Evolutionary conservation across 2,888 invertebrate species (phyloP).

Genomic region (Lepidocyrtoides sp.): DNA sequence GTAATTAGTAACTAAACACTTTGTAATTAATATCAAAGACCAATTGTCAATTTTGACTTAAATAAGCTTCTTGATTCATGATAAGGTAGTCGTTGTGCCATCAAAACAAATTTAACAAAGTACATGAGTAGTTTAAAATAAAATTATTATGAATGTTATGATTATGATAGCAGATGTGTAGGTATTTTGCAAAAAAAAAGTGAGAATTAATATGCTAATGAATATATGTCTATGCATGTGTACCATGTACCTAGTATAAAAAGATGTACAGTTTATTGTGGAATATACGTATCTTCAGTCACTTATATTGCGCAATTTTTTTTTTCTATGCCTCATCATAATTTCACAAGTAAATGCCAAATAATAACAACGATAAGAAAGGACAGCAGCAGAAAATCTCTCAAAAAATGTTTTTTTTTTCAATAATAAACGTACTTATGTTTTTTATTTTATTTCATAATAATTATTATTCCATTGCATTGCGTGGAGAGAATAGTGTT

Average conservation of each 20-base stretch:
- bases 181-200: slow-evolving; percentile 62
- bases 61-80: slow-evolving; percentile 64
- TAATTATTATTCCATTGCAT: slow-evolving; percentile 65
- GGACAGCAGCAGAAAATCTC: slow-evolving; percentile 14
- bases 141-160: neutral
- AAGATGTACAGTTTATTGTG: neutral
- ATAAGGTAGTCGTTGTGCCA: slow-evolving; percentile 16
- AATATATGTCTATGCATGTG: slow-evolving; percentile 31
- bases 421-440: slow-evolving; percentile 62
- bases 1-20: slow-evolving; percentile 73
- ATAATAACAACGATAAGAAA: slow-evolving; percentile 52
- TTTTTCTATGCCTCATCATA: slow-evolving; percentile 24
- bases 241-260: no score
- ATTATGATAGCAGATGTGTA: slow-evolving; percentile 33
- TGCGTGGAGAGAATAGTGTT: slow-evolving; percentile 68
- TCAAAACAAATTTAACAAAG: slow-evolving; percentile 17
- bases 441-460: slow-evolving; percentile 67
- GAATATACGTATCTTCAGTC: neutral
- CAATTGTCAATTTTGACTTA: slow-evolving; percentile 64
- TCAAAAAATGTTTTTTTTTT: slow-evolving; percentile 57
- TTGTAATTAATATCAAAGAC: slow-evolving; percentile 76
- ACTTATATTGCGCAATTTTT: neutral
- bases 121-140: neutral
- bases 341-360: slow-evolving; percentile 68
- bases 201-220: slow-evolving; percentile 72